phyloP scores from a whole-genome alignment of 2,113 vertebrate species.

The Oryzias woworae region DNA sequence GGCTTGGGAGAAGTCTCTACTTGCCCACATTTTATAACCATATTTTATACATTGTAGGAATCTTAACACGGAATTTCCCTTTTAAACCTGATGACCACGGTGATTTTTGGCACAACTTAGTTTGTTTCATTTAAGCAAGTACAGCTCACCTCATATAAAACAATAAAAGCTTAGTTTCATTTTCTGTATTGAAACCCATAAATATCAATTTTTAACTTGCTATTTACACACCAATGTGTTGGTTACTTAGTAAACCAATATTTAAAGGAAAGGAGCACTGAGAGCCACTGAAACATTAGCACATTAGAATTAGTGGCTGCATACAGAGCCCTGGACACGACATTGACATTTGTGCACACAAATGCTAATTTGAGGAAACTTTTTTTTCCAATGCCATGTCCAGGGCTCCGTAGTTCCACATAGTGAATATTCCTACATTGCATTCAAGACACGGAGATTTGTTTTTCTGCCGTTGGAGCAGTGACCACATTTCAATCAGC shows the following conservation, averaged over 20 bases:
- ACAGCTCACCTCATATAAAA: not conserved
- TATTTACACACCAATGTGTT: no score
- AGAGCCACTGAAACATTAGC: no score
- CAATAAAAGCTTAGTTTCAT: not conserved
- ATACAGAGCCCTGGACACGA: no score
- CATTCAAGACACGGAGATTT: not conserved
- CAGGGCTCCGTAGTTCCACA: not conserved
- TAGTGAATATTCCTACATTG: not conserved
- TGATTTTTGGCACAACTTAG: no score
- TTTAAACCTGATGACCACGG: not conserved
- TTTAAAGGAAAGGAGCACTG: no score
- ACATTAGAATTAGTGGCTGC: no score
- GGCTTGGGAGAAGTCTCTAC: not conserved
- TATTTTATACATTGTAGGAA: constrained; percentile 5
- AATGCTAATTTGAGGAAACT: no score
- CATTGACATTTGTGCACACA: no score
- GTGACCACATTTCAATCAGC: constrained; percentile 14
- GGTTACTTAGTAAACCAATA: no score
- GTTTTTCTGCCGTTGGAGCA: constrained; percentile 6
- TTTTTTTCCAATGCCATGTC: not conserved
- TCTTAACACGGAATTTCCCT: not conserved
- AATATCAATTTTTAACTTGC: no score
- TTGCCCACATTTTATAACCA: not conserved
- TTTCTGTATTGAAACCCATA: no score
- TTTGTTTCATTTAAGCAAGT: no score